Conservation (phyloP, 2,797 vertebrate species). For the Phalanger gymnotis region DNA sequence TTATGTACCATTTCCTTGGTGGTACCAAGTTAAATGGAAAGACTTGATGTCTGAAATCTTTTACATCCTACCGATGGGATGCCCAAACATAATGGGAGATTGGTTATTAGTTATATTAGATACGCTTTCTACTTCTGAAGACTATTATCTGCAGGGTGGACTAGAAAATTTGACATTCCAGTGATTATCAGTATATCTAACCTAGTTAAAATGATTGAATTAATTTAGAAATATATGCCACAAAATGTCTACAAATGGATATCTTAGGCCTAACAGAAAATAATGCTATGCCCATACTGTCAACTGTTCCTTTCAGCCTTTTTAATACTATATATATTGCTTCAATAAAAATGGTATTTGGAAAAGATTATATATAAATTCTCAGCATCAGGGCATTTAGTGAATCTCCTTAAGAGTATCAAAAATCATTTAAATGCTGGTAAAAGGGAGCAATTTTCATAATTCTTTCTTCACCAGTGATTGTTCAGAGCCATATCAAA, state of each 20-base stretch:
- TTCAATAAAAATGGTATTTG: constrained; percentile 26
- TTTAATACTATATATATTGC: constrained; percentile 10
- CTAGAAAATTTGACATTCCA: constrained; percentile 9
- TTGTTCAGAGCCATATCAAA: constrained; percentile 35
- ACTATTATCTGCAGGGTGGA: constrained; percentile 25
- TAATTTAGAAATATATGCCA: constrained; percentile 32
- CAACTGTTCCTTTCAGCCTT: constrained; percentile 36
- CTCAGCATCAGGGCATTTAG: constrained; percentile 19
- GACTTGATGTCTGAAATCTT: neutral
- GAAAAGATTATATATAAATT: constrained; percentile 55
- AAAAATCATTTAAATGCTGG: constrained; percentile 38
- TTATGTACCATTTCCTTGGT: neutral
- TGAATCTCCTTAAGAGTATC: constrained; percentile 34
- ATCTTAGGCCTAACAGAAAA: constrained; percentile 16
- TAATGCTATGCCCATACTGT: constrained; percentile 38
- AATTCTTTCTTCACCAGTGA: constrained; percentile 51
- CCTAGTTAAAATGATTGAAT: constrained; percentile 9
- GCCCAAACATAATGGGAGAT: neutral
- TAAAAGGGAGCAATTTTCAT: constrained; percentile 57
- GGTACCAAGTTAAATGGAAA: neutral
- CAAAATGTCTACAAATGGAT: constrained; percentile 29
- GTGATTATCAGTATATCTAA: neutral
- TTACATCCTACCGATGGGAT: neutral
- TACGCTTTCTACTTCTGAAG: neutral
- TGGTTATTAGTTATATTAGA: neutral